Conservation (phyloP, 1,140 invertebrate genomes). For the Triops longicaudatus region DNA sequence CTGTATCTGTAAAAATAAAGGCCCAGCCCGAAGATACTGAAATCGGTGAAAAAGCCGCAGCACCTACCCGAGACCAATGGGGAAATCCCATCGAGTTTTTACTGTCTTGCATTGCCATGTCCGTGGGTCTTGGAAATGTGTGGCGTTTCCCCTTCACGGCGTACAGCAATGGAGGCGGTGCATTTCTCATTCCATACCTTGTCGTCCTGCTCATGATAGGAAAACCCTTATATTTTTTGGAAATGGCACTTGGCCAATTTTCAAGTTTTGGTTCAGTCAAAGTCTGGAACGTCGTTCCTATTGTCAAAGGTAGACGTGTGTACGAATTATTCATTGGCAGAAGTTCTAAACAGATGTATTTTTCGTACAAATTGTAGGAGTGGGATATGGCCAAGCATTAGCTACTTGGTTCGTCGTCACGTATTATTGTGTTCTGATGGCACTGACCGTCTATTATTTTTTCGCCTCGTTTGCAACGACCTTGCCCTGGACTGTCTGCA, state of each 20-base stretch:
- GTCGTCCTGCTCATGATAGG: conserved; percentile 50
- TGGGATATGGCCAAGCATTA: conserved; percentile 41
- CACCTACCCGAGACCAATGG: conserved; percentile 28
- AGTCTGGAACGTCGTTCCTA: conserved; percentile 39
- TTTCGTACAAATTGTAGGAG: conserved; percentile 34
- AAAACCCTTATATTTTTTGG: conserved; percentile 46
- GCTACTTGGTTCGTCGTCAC: conserved; percentile 37
- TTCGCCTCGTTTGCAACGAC: conserved; percentile 36
- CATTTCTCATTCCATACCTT: conserved; percentile 49
- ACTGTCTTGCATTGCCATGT: conserved; percentile 44
- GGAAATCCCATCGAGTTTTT: conserved; percentile 33
- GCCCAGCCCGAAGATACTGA: not conserved
- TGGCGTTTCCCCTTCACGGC: conserved; percentile 47
- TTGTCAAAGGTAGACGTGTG: conserved; percentile 38
- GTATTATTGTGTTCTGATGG: conserved; percentile 42
- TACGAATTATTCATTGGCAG: not conserved
- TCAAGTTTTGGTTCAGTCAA: conserved; percentile 39
- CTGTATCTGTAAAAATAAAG: not conserved
- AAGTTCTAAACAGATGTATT: not conserved
- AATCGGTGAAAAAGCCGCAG: conserved; percentile 20
- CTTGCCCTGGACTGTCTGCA: conserved; percentile 38
- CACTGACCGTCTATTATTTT: conserved; percentile 40
- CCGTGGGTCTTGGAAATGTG: conserved; percentile 47
- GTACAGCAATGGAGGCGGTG: conserved; percentile 43
- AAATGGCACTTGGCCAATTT: conserved; percentile 46